Base-by-base conservation (phyloP, 1,140 invertebrate genomes). In the Drosophila saltans region DNA sequence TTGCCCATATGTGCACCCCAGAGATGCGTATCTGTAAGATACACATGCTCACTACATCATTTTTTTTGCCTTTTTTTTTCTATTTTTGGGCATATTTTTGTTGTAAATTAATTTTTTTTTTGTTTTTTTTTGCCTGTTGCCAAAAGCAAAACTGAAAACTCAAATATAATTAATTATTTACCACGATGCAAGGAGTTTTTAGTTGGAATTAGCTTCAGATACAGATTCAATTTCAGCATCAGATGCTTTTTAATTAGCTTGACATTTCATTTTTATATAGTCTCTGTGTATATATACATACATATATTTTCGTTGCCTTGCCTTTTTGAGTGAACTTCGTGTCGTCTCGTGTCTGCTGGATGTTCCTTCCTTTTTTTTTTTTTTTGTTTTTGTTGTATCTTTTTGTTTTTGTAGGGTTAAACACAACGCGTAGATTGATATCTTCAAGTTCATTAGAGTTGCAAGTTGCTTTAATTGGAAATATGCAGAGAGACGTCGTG, bases 401-500 rank as follows among this genome's bases (percentile, higher is more conserved):
- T 36, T 45, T 10, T 7, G 41, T 26, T 60, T 66, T 60, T 78
- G 69, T 79, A 89, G 84, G 84, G 84, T 84, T 89, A 89, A 60
- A 89, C 84, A 89, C 84, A 84, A 84, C 80, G 84, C 84, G 85
- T 89, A 90, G 86, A 90, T 90, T 90, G 82, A 90, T 90, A 90
- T 90, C 88, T 90, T 83, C 88, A 90, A 90, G 86, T 90, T 90
- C 86, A 90, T 90, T 90, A 90, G 86, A 86, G 86, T 77, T 83
- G 82, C 86, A 90, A 79, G 85, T 83, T 62, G 80, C 82, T 90
- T 90, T 90, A 83, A 83, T 90, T 90, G 88, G 88, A 82, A 83
- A 81, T 81, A 90, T 86, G 81, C 6, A 48, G 55, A 77, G 64
- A 66, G 64, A 66, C 72, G 75, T 45, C 55, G 41, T 60, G 69